phyloP scores from a whole-genome alignment of 2,888 invertebrate genomes.

The Protophormia terraenovae region DNA sequence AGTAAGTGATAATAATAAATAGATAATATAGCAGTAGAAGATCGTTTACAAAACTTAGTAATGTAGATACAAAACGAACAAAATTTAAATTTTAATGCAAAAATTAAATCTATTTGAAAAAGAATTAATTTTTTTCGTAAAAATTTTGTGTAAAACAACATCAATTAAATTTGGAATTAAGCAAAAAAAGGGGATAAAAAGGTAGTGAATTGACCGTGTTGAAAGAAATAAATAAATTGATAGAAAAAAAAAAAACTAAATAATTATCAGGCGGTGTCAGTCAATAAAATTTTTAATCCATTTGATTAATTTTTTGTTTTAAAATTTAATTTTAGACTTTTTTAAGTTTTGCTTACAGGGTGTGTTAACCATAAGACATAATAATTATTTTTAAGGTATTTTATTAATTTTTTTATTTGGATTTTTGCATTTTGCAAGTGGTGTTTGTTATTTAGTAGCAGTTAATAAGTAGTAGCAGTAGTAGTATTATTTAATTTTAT shows the following conservation, averaged over 20 bases:
- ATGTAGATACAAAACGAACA: neutral
- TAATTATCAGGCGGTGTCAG: conserved; percentile 36
- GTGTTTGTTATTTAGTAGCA: conserved; percentile 43
- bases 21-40: neutral
- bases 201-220: conserved; percentile 43
- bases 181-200: neutral
- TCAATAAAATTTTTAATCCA: conserved; percentile 7
- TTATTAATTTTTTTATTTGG: conserved; percentile 4
- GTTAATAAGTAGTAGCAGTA: conserved; percentile 37
- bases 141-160: neutral
- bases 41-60: neutral
- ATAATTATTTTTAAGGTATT: conserved; percentile 64
- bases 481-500: neutral
- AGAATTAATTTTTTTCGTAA: neutral
- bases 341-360: conserved; percentile 69
- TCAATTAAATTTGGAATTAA: conserved; percentile 11
- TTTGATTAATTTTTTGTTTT: conserved; percentile 23
- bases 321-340: neutral
- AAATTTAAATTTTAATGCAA: conserved; percentile 21
- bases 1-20: neutral
- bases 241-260: neutral
- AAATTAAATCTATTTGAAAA: neutral
- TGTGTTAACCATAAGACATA: conserved; percentile 82
- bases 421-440: conserved; percentile 52
- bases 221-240: neutral